Percentiles rank a stretch among this genome's conserved stretches.
These are phyloP conservation scores for Geotrypetes seraphini DNA, from an alignment of 2,797 vertebrate species.

Conservation along the genomic window DNA sequence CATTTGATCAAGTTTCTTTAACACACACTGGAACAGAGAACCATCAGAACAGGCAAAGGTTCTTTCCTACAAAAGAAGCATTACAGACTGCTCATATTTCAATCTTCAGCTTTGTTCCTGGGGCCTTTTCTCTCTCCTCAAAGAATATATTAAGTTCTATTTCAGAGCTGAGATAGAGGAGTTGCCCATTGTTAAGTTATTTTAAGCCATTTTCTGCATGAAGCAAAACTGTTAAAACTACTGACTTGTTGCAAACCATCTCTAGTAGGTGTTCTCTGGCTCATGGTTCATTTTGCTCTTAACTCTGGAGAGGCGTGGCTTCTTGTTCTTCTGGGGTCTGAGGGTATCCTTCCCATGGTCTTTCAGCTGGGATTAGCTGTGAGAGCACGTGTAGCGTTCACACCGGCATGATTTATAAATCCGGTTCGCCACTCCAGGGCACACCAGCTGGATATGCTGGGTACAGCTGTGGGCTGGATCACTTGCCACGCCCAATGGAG, in stretches of 20 bases:
- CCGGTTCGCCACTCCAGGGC: constrained; percentile 68
- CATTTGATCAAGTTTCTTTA: too few species aligned
- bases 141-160: constrained; percentile 19
- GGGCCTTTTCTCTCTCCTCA: constrained; percentile 20
- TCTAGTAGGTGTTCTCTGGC: constrained; percentile 80
- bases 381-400: constrained; percentile 87
- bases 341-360: constrained; percentile 48
- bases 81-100: constrained; percentile 8
- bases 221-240: constrained; percentile 7
- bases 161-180: constrained; percentile 18
- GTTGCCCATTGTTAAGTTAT: constrained; percentile 10
- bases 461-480: constrained; percentile 83
- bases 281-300: constrained; percentile 64
- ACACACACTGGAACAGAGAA: too few species aligned
- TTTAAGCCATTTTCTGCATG: too few species aligned
- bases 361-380: constrained; percentile 88
- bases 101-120: too few species aligned
- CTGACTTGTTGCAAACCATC: too few species aligned
- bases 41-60: too few species aligned
- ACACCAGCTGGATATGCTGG: constrained; percentile 74
- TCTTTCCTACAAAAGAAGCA: constrained; percentile 1
- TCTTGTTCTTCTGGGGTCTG: constrained; percentile 63
- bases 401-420: constrained; percentile 94
- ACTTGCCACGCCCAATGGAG: constrained; percentile 80
- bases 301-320: constrained; percentile 46